Base-by-base conservation (phyloP, 2,888 invertebrate genomes). In the Hoplodrina blanda region DNA sequence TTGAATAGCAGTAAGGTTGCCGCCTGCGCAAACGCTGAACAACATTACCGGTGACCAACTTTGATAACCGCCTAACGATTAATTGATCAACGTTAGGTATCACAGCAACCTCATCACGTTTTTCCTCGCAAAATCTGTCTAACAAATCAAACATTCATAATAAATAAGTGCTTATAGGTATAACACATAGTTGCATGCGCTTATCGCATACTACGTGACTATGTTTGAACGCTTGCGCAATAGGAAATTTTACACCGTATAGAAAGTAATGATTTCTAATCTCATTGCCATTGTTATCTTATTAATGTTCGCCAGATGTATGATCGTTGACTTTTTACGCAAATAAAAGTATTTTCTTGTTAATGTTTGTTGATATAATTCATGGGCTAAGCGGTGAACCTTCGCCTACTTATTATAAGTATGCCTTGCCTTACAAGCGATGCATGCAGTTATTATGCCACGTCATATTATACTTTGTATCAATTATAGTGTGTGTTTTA, bases 221-320 rank as follows among this genome's bases (percentile, higher is more conserved):
- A 82, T 85, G 85, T 84, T 84, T 82, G 82, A 88, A 86, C 76
- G 77, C 82, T 93, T 93, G 87, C 87, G 90, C 88, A 93, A 92
- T 91, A 88, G 86, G 88, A 91, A 84, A 91, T 91, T 91, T 91
- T 90, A 91, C 89, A 89, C 86, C 72, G 85, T 86, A 89, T 90
- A 88, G 90, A 92, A 92, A 92, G 91, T 91, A 92, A 91, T 91
- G 88, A 91, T 92, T 92, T 91, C 89, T 90, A 90, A 91, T 92
- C 90, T 92, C 89, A 92, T 90, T 91, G 91, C 89, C 88, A 88
- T 87, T 91, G 91, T 91, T 92, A 93, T 91, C 91, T 88, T 87
- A 90, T 90, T 90, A 86, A 86, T 83, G 87, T 87, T 84, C 64
- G 73, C 83, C 82, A 80, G 74, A 73, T 70, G 77, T 84, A 81